Evolutionary conservation across 2,888 invertebrate genomes (phyloP).

Genomic region (Papilio elwesi): DNA sequence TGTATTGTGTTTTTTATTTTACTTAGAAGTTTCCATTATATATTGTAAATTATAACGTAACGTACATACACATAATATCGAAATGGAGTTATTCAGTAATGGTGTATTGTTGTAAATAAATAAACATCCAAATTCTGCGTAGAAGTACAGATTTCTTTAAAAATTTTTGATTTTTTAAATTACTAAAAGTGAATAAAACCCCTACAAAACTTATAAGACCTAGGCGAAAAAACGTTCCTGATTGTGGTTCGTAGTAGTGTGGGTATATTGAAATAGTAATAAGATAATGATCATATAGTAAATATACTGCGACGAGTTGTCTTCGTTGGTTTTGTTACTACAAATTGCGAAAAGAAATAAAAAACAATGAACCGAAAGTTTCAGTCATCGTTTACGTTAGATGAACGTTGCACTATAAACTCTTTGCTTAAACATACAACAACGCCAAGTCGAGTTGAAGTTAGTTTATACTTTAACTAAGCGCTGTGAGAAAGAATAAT

Average conservation of each 20-base stretch:
- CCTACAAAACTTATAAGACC: no score
- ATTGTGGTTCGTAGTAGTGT: neutral
- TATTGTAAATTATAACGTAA: no score
- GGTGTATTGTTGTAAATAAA: no score
- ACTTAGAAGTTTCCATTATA: no score
- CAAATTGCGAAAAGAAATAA: slow-evolving; percentile 69
- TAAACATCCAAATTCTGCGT: no score
- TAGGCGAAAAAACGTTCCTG: neutral
- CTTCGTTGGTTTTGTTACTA: slow-evolving; percentile 61
- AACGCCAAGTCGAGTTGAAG: slow-evolving; percentile 62
- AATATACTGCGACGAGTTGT: slow-evolving; percentile 36
- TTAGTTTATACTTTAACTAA: slow-evolving; percentile 59
- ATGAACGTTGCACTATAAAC: slow-evolving; percentile 65
- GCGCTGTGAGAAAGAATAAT: slow-evolving; percentile 42
- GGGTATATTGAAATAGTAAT: neutral
- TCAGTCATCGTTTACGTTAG: slow-evolving; percentile 72
- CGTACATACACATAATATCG: no score
- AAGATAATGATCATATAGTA: neutral
- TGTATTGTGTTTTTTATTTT: no score
- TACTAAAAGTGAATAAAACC: no score
- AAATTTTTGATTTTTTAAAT: no score
- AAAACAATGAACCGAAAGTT: slow-evolving; percentile 68
- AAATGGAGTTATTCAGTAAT: no score
- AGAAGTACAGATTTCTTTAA: no score
- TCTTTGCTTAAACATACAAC: slow-evolving; percentile 60